Percentiles rank a stretch among this genome's conserved stretches.
Conservation (phyloP, 2,113 vertebrate species). For the Ancistrus triradiatus region DNA sequence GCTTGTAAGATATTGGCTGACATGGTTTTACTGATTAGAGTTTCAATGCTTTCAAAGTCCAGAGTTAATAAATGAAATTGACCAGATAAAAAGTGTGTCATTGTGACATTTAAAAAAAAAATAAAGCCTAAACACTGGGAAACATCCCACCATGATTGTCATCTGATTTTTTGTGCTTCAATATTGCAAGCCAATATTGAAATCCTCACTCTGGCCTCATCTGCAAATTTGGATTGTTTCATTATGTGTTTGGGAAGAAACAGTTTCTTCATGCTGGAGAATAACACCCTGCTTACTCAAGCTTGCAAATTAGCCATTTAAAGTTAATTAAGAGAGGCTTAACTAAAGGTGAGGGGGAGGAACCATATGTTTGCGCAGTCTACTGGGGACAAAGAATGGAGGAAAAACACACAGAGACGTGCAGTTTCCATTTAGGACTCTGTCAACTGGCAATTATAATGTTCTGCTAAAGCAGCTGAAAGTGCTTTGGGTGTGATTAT, state of each 20-base stretch:
- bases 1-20: conserved; percentile 66
- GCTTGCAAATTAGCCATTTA: conserved; percentile 54
- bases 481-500: conserved; percentile 37
- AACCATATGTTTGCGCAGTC: conserved; percentile 40
- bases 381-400: conserved; percentile 39
- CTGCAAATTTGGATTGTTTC: conserved; percentile 25
- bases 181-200: conserved; percentile 23
- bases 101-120: too few species aligned
- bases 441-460: conserved; percentile 40
- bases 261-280: conserved; percentile 32
- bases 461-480: conserved; percentile 30
- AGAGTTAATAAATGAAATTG: too few species aligned
- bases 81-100: too few species aligned
- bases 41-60: too few species aligned
- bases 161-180: conserved; percentile 9
- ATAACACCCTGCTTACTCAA: conserved; percentile 42
- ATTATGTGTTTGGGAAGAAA: conserved; percentile 24
- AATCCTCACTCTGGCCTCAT: conserved; percentile 26
- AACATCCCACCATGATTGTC: neutral
- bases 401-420: conserved; percentile 12
- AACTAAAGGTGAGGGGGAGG: conserved; percentile 44
- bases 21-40: too few species aligned
- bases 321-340: conserved; percentile 51
- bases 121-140: too few species aligned
- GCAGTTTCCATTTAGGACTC: conserved; percentile 29